These are phyloP conservation scores for Sinocyclocheilus grahami DNA, from an alignment of 2,113 vertebrate species.

Conservation along the genomic window DNA sequence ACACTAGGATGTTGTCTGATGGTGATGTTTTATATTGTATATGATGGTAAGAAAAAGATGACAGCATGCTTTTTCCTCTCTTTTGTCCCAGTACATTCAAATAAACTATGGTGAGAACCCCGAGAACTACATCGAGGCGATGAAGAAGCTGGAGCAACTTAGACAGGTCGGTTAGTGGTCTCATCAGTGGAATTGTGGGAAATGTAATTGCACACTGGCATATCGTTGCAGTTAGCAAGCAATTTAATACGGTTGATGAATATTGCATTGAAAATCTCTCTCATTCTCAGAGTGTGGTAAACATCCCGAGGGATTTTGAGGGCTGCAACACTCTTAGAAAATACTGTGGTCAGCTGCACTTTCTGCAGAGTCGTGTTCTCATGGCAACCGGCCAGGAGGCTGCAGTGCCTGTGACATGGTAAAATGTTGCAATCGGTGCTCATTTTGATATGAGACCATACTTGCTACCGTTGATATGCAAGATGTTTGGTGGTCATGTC, in stretches of 20 bases:
- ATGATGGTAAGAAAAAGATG: not conserved
- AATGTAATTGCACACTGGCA: not conserved
- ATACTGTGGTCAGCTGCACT: slow-evolving; percentile 86
- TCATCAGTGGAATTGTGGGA: not conserved
- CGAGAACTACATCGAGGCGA: slow-evolving; percentile 81
- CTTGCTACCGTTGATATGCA: not conserved
- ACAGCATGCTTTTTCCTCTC: not conserved
- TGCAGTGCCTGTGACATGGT: slow-evolving; percentile 79
- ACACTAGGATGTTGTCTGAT: not conserved
- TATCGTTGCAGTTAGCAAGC: no score
- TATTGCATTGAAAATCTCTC: not conserved
- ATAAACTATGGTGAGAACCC: slow-evolving; percentile 85
- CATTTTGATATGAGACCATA: not conserved
- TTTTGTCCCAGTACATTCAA: slow-evolving; percentile 76
- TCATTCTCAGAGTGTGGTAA: slow-evolving; percentile 73
- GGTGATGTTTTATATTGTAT: not conserved
- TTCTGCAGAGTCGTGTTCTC: slow-evolving; percentile 86
- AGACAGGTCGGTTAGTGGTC: slow-evolving; percentile 72
- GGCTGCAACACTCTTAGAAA: slow-evolving; percentile 83
- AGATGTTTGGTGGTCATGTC: not conserved
- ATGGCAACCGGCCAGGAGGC: slow-evolving; percentile 82
- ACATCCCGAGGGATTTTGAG: slow-evolving; percentile 82
- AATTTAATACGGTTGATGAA: not conserved
- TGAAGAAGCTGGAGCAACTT: slow-evolving; percentile 82
- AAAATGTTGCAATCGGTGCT: slow-evolving; percentile 53